Conservation (phyloP, 2,113 vertebrate genomes). For the Muntiacus reevesi region DNA sequence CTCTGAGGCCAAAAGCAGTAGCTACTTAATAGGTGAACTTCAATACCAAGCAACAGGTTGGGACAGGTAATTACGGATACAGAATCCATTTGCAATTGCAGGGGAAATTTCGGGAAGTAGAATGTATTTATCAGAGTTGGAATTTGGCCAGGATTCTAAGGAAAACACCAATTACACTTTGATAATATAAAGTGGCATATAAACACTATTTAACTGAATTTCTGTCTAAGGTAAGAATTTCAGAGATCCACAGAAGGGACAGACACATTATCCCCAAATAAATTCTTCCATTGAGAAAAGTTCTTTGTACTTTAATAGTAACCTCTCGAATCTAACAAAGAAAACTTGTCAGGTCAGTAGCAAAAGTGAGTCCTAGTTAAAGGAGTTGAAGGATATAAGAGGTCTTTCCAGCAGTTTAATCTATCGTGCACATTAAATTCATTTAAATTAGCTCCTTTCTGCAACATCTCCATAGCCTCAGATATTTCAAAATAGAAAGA, state of each 20-base stretch:
- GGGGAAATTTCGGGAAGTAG: constrained; percentile 61
- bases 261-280: background rate
- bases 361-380: background rate
- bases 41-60: constrained; percentile 52
- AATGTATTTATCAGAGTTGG: constrained; percentile 73
- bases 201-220: constrained; percentile 59
- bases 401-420: background rate
- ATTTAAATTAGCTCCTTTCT: background rate
- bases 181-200: constrained; percentile 52
- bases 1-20: constrained; percentile 29
- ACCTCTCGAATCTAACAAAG: background rate
- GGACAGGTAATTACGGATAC: constrained; percentile 55
- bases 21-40: constrained; percentile 56
- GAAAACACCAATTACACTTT: constrained; percentile 62
- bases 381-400: background rate
- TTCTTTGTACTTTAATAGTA: constrained; percentile 24
- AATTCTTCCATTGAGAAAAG: constrained; percentile 14
- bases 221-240: constrained; percentile 56
- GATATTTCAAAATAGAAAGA: background rate
- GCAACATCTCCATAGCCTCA: background rate
- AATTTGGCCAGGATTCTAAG: constrained; percentile 53
- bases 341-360: background rate
- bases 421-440: background rate
- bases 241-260: constrained; percentile 17
- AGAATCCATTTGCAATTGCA: constrained; percentile 57